A percentile compares a stretch with the other conserved stretches of the same genome.
phyloP scores from a whole-genome alignment of 2,113 vertebrate genomes.

The Lota lota region DNA sequence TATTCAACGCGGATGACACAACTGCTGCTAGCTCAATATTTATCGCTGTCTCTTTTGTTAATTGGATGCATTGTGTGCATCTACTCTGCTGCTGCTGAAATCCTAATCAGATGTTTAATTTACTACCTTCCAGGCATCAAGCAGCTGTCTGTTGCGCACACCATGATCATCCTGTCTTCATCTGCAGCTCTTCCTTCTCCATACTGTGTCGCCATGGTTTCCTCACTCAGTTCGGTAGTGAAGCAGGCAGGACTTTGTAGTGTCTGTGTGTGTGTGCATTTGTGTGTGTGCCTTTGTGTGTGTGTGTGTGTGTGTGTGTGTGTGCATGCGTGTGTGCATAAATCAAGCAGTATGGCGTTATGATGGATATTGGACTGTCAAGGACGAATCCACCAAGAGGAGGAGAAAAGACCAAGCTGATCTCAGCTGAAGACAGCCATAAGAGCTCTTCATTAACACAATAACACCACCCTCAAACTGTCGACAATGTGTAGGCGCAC shows the following conservation, averaged over 20 bases:
- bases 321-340: not conserved
- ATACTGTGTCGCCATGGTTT: conserved; percentile 25
- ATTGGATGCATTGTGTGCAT: conserved; percentile 50
- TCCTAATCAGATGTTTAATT: conserved; percentile 62
- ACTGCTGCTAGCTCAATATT: conserved; percentile 38
- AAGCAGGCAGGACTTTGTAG: conserved; percentile 12
- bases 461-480: conserved; percentile 34
- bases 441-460: conserved; percentile 52
- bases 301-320: conserved; percentile 8
- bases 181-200: conserved; percentile 26
- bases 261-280: conserved; percentile 1
- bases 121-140: conserved; percentile 44
- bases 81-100: conserved; percentile 51
- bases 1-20: conserved; percentile 8
- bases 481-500: conserved; percentile 4
- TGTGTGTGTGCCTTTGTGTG: no score
- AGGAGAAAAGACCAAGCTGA: conserved; percentile 24
- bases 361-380: no score
- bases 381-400: no score
- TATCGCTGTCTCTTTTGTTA: conserved; percentile 44
- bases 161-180: conserved; percentile 21
- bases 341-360: not conserved
- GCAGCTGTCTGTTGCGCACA: conserved; percentile 46
- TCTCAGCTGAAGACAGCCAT: conserved; percentile 18
- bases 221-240: conserved; percentile 5